A percentile compares a stretch with the other conserved stretches of the same genome.
Conservation (phyloP, 2,113 vertebrate genomes). For the Spheniscus mendiculus region DNA sequence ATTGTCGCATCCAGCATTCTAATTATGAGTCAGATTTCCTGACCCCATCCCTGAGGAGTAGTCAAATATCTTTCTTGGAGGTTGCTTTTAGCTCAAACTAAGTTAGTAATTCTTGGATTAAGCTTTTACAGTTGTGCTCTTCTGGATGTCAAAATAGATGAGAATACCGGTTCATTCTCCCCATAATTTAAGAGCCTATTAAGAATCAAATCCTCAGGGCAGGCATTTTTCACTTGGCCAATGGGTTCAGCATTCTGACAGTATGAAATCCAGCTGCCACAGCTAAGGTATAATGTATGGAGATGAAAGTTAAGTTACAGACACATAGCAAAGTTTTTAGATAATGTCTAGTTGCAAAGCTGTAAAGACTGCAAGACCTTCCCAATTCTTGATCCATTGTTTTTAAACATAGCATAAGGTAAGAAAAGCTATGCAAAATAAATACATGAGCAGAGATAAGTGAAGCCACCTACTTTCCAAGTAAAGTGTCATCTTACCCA, state of each 20-base stretch:
- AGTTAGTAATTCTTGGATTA: neutral
- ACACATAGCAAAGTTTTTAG: neutral
- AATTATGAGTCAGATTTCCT: neutral
- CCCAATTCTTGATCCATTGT: neutral
- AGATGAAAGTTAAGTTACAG: neutral
- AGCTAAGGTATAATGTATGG: neutral
- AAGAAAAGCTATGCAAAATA: neutral
- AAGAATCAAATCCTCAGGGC: neutral
- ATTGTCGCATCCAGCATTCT: neutral
- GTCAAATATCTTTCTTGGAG: neutral
- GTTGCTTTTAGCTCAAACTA: neutral
- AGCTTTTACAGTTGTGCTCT: neutral
- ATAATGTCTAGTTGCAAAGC: neutral
- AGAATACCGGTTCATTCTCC: neutral
- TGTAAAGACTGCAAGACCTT: neutral
- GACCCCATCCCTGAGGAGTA: neutral
- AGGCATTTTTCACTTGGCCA: neutral
- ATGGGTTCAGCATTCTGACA: neutral
- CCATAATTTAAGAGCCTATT: neutral
- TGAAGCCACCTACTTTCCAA: neutral
- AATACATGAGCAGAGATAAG: neutral
- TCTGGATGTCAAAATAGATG: neutral
- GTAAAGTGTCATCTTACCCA: neutral
- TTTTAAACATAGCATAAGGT: neutral
- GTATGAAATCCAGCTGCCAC: neutral